Conservation (phyloP, 2,888 invertebrate species). For the Scaptomyza polygonia region DNA sequence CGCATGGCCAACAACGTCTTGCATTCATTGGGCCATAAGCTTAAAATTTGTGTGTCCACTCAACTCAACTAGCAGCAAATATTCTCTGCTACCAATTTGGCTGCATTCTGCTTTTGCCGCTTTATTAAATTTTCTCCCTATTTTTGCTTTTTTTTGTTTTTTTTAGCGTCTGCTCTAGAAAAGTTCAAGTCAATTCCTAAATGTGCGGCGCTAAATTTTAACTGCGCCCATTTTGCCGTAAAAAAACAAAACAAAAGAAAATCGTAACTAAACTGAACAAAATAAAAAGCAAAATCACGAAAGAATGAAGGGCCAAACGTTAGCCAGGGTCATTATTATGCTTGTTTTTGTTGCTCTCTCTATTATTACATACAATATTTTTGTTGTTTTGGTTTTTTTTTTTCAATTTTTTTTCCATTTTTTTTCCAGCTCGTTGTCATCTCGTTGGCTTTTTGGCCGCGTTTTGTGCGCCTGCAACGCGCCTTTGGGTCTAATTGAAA, state of each 20-base stretch:
- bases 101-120: slow-evolving; percentile 40
- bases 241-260: slow-evolving; percentile 1
- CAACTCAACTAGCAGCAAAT: slow-evolving; percentile 36
- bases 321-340: slow-evolving; percentile 62
- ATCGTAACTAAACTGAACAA: neutral
- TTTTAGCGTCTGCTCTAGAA: slow-evolving; percentile 16
- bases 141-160: neutral
- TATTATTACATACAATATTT: slow-evolving; percentile 64
- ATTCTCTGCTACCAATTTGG: slow-evolving; percentile 72
- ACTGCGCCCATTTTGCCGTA: slow-evolving; percentile 43
- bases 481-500: slow-evolving; percentile 80
- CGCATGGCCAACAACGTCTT: slow-evolving; percentile 58
- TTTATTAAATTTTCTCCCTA: slow-evolving; percentile 67
- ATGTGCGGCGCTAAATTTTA: slow-evolving; percentile 59
- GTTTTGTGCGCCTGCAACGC: slow-evolving; percentile 64
- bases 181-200: slow-evolving; percentile 67
- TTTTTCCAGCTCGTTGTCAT: slow-evolving; percentile 63
- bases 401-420: slow-evolving; percentile 6
- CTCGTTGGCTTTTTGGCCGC: slow-evolving; percentile 46
- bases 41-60: slow-evolving; percentile 65
- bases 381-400: slow-evolving; percentile 20
- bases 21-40: slow-evolving; percentile 78
- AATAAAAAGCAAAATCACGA: neutral
- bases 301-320: slow-evolving; percentile 16
- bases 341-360: slow-evolving; percentile 64